Conservation (phyloP, 2,797 vertebrate species). For the Stomatorhinus walkeri region DNA sequence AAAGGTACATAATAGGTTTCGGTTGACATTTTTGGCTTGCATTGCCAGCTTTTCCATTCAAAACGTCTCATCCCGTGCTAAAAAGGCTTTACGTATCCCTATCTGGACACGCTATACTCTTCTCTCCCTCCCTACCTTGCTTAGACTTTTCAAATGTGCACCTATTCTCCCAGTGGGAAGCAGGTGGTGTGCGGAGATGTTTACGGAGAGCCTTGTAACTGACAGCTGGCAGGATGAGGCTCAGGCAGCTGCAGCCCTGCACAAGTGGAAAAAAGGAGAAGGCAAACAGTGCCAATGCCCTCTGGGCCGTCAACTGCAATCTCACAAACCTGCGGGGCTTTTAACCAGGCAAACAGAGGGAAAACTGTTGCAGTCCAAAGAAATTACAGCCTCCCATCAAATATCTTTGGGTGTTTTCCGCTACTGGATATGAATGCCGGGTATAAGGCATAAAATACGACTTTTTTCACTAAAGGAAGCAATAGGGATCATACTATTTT, state of each 20-base stretch:
- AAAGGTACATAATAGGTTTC: conserved; percentile 8
- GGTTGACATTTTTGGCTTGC: background rate
- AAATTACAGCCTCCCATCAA: conserved; percentile 47
- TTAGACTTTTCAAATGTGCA: conserved; percentile 47
- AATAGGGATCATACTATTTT: background rate
- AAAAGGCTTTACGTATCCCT: background rate
- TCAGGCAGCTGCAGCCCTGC: conserved; percentile 74
- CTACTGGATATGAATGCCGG: background rate
- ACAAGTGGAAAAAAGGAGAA: conserved; percentile 56
- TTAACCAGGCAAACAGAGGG: conserved; percentile 59
- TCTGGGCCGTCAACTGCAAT: conserved; percentile 65
- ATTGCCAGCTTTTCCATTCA: background rate
- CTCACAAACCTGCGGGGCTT: conserved; percentile 44
- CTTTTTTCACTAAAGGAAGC: background rate
- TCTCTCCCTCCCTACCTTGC: conserved; percentile 22
- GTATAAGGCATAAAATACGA: background rate
- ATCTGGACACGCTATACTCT: conserved; percentile 10
- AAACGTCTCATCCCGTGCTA: background rate
- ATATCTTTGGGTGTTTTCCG: conserved; percentile 41
- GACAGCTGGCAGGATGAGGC: conserved; percentile 72
- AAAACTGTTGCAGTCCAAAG: conserved; percentile 60
- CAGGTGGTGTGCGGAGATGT: conserved; percentile 68
- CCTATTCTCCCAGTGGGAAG: conserved; percentile 67
- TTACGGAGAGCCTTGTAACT: conserved; percentile 57
- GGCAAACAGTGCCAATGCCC: conserved; percentile 63